phyloP scores from a whole-genome alignment of 1,140 invertebrate genomes.

The Cotesia glomerata region DNA sequence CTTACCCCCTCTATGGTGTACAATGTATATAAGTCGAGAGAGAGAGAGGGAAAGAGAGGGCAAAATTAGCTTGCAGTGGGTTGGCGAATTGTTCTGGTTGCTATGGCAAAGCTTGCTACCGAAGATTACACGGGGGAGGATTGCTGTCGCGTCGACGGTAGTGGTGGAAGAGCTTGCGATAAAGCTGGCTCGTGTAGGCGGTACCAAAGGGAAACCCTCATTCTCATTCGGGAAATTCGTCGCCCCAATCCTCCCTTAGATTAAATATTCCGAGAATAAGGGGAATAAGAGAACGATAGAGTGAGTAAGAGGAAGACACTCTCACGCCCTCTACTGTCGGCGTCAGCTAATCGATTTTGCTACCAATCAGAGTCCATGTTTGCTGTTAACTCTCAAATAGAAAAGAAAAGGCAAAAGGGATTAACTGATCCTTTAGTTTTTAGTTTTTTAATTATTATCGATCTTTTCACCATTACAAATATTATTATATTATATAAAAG shows the following conservation, averaged over 20 bases:
- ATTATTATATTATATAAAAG: neutral
- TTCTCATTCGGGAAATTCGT: slow-evolving; percentile 36
- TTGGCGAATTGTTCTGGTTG: slow-evolving; percentile 59
- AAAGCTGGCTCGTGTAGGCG: slow-evolving; percentile 24
- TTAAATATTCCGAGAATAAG: neutral
- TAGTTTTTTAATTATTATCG: neutral
- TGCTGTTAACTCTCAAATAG: too few species aligned
- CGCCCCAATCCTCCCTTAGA: slow-evolving; percentile 9
- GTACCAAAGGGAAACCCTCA: slow-evolving; percentile 36
- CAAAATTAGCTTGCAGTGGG: slow-evolving; percentile 46
- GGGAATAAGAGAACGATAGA: neutral
- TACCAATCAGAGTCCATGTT: slow-evolving; percentile 34
- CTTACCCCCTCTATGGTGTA: too few species aligned
- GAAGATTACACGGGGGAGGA: slow-evolving; percentile 2
- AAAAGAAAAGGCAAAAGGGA: too few species aligned
- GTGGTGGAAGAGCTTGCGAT: slow-evolving; percentile 2
- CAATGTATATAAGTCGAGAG: neutral
- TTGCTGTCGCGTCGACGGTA: neutral
- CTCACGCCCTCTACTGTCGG: slow-evolving; percentile 3
- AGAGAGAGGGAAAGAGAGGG: neutral
- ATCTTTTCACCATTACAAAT: neutral
- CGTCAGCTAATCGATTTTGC: slow-evolving; percentile 36
- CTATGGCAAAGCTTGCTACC: slow-evolving; percentile 34
- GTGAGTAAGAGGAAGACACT: slow-evolving; percentile 5
- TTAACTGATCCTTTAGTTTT: neutral